Evolutionary conservation across 1,140 invertebrate species (phyloP).

Genomic region (Oreohelix idahoensis): DNA sequence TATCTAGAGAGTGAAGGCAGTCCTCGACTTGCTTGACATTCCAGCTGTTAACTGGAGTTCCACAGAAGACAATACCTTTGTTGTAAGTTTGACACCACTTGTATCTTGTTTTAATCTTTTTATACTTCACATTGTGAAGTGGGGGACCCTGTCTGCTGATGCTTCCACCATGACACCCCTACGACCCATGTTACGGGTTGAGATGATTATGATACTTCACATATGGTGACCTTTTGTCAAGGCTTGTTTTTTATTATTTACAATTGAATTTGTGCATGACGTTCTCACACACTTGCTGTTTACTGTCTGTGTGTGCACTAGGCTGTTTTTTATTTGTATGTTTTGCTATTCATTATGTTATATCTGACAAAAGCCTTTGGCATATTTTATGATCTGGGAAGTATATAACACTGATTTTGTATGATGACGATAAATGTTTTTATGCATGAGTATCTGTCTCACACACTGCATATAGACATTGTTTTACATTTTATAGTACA

Average conservation of each 20-base stretch:
- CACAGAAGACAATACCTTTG: constrained; percentile 7
- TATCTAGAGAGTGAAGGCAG: constrained; percentile 8
- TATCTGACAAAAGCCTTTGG: not conserved
- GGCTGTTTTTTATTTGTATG: not conserved
- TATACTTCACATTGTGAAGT: too few species aligned
- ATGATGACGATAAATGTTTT: too few species aligned
- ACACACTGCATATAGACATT: too few species aligned
- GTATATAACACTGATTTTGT: too few species aligned
- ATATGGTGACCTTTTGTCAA: not conserved
- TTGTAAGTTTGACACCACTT: not conserved
- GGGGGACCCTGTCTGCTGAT: too few species aligned
- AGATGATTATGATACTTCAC: not conserved
- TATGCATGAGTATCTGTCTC: too few species aligned
- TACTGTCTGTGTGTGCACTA: not conserved
- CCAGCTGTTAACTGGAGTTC: not conserved
- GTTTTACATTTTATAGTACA: too few species aligned
- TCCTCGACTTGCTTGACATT: not conserved
- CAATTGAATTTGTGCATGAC: not conserved
- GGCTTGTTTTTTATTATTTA: not conserved
- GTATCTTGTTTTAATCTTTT: too few species aligned
- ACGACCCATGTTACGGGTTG: too few species aligned
- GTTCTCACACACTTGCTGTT: not conserved
- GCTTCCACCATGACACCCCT: too few species aligned
- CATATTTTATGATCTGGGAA: too few species aligned
- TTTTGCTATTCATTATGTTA: not conserved